phyloP scores from a whole-genome alignment of 2,888 invertebrate species.

The Sericinus montela region DNA sequence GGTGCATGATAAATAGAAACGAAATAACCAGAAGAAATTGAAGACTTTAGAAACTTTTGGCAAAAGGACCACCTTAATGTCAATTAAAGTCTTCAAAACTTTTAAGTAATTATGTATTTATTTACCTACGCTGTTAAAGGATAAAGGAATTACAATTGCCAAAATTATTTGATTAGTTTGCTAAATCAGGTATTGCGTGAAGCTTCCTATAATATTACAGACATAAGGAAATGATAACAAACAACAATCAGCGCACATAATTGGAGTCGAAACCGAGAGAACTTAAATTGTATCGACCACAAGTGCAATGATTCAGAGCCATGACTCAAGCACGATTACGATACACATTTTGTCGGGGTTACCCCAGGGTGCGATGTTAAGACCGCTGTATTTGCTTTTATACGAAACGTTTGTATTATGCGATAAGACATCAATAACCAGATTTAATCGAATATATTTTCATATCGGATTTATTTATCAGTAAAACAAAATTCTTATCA shows the following conservation, averaged over 20 bases:
- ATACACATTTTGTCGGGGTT: conserved; percentile 9
- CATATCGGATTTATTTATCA: neutral
- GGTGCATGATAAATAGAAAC: too few relatives aligned
- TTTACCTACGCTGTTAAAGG: too few relatives aligned
- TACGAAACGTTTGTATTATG: neutral
- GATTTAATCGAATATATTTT: neutral
- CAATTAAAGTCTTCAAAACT: too few relatives aligned
- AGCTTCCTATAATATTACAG: neutral
- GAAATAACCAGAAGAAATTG: too few relatives aligned
- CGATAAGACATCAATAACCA: neutral
- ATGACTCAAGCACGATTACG: conserved; percentile 26
- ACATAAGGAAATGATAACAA: neutral
- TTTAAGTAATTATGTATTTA: too few relatives aligned
- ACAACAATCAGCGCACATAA: conserved; percentile 14
- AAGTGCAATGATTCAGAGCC: conserved; percentile 27
- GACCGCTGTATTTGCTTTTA: conserved; percentile 2
- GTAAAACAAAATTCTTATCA: neutral
- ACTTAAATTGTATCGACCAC: conserved; percentile 27
- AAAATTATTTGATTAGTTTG: too few relatives aligned
- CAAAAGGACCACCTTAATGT: too few relatives aligned
- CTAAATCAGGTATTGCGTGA: neutral
- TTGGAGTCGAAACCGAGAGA: conserved; percentile 20
- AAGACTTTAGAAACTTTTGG: too few relatives aligned
- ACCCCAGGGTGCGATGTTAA: conserved; percentile 14
- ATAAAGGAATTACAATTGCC: too few relatives aligned